Conservation (phyloP, 2,797 vertebrate species). For the Coregonus suidteri region DNA sequence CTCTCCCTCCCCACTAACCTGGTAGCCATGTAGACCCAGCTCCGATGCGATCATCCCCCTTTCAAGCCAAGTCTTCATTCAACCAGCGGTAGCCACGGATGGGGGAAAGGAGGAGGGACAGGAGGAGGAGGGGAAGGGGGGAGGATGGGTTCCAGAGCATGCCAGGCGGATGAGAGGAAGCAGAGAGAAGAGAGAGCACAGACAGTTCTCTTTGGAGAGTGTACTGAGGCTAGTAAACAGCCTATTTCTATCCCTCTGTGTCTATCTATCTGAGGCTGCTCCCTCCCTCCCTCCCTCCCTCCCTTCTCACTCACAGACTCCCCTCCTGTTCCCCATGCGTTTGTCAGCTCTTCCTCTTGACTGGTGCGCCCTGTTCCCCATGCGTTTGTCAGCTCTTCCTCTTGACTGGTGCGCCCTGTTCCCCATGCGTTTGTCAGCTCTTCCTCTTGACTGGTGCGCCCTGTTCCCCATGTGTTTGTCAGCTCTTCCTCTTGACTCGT, state of each 20-base stretch:
- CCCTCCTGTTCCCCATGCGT: constrained; percentile 21
- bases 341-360: constrained; percentile 37
- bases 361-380: constrained; percentile 20
- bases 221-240: constrained; percentile 33
- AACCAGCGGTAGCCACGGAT: constrained; percentile 63
- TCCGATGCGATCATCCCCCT: constrained; percentile 66
- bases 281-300: constrained; percentile 2
- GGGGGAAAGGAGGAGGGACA: constrained; percentile 48
- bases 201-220: constrained; percentile 23
- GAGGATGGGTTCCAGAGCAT: constrained; percentile 60
- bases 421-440: constrained; percentile 22
- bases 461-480: constrained; percentile 25
- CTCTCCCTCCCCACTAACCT: constrained; percentile 83
- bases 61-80: constrained; percentile 81
- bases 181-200: constrained; percentile 31
- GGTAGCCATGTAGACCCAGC: constrained; percentile 90
- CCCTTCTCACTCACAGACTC: constrained; percentile 23
- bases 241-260: background rate
- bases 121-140: constrained; percentile 40
- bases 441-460: constrained; percentile 31
- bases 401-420: constrained; percentile 27
- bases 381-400: constrained; percentile 31
- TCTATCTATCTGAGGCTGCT: background rate
- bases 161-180: constrained; percentile 33
- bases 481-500: constrained; percentile 33